phyloP scores from a whole-genome alignment of 2,113 vertebrate genomes.

The Irena cyanogastra region DNA sequence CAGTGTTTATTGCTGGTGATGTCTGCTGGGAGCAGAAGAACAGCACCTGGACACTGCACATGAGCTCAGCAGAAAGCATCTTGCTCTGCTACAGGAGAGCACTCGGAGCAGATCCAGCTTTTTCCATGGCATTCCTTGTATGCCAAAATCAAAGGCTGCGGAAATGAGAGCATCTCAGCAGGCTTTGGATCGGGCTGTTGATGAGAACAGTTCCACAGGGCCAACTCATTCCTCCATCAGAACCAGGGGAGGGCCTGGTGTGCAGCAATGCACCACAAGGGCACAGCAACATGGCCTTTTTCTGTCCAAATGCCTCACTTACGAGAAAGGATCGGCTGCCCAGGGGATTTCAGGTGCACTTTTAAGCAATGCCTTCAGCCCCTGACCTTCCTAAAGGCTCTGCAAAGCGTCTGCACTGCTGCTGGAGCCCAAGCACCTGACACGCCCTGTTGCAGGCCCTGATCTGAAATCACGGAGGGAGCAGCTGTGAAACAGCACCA shows the following conservation, averaged over 20 bases:
- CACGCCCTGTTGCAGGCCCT: not conserved
- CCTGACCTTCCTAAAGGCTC: not conserved
- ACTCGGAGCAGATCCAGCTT: not conserved
- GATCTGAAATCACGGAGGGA: not conserved
- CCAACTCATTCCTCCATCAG: not conserved
- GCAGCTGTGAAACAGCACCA: not conserved
- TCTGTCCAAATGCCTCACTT: not conserved
- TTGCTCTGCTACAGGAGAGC: not conserved
- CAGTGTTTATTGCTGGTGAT: not conserved
- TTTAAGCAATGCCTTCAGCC: not conserved
- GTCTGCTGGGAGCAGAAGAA: not conserved
- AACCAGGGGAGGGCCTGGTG: not conserved
- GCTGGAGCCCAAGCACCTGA: not conserved
- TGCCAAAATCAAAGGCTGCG: not conserved
- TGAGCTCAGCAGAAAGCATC: not conserved
- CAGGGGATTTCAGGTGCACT: not conserved
- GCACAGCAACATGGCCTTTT: not conserved
- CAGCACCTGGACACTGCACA: not conserved
- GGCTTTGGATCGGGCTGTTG: not conserved
- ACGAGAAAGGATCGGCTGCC: accelerated
- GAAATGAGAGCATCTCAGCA: not conserved
- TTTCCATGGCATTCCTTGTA: not conserved
- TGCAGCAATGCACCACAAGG: not conserved
- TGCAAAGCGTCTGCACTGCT: not conserved
- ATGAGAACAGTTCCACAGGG: not conserved